Evolutionary conservation across 2,888 invertebrate species (phyloP), one percentile per base, ranked within the genome.

Genomic region (Cosmopolites sordidus): DNA sequence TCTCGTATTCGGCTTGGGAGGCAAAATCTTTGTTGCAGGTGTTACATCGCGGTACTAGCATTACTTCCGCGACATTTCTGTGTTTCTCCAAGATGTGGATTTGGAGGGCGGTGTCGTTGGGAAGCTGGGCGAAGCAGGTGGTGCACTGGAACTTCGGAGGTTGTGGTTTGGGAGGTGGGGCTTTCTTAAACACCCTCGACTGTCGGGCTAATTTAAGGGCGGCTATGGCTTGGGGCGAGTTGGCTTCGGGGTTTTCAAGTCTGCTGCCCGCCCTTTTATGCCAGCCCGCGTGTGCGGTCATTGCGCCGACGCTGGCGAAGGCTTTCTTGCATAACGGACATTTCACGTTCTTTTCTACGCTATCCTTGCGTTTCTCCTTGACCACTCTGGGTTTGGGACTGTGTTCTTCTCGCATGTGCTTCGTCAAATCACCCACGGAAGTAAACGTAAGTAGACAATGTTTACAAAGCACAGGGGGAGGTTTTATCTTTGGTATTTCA

Each of bases 321-420:
- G 75, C 75, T 63, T 84, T 86, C 1, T 79, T 79, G 60, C 86
- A 86, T 40, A 84, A 75, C 60, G 80, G 79, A 61, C 86, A 86
- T 17, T 51, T 52, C 17, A 38, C 42, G 2, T 46, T 39, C 63
- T 78, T 76, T 63, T 79, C 79, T 22, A 59, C 51, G 27, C 56
- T 63, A 2, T 51, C 55, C 12, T 58, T 54, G 1, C 53, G 43
- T 45, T 59, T 61, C 2, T 44, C 30, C 47, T 60, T 58, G 2
- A 12, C 39, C n/a, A 43, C 11, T 45, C 60, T 64, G 2, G 59
- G 53, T 44, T 62, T 66, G 14, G 43, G 43, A 14, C 55, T 58
- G 47, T 74, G 73, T 53, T 70, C 70, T 2, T 56, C 43, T n/a
- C 60, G 52, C 73, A 73, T 72, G 45, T 74, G 74, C 4, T 65